Evolutionary conservation across 2,888 invertebrate genomes (phyloP), one percentile per base, ranked within the genome.

Genomic region (Eupeodes luniger): DNA sequence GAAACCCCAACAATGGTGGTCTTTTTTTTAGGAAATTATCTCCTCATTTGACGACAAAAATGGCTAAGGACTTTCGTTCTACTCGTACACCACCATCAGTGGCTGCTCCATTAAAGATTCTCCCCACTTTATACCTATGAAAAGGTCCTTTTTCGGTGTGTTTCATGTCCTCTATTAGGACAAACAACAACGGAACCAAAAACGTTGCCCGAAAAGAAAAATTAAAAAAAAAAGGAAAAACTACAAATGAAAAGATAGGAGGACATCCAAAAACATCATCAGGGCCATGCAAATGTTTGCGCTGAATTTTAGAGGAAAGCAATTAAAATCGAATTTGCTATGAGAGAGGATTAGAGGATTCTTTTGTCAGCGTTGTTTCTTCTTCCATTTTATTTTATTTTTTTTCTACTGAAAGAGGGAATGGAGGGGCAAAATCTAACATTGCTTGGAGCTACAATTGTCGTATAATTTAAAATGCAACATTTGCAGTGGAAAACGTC

Each of bases 281-380:
- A 76, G 66, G 67, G 36, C 69, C 69, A 80, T 67, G 83, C 80
- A 87, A 83, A 87, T 84, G 61, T 84, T 87, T 87, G 83, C 75
- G 12, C 53, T 83, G 75, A 83, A 72, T 80, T 87, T 87, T 40
- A 55, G 78, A 77, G 66, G n/a, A 77, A 77, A 87, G 84, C 87
- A 87, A 87, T 87, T 87, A 84, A 87, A 87, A 80, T 81, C 66
- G 76, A 70, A 87, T 87, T 59, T 69, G 66, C 47, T 59, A 66
- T 75, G 76, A 59, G 81, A 14, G 83, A 16, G 86, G 49, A 70
- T 51, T 57, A 14, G 86, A 16, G 86, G 49, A 70, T 51, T 57
- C 70, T 44, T 49, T 72, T 59, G 40, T 40, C 40, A 40, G 40
- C 9, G 40, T 40, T 40, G 40, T 40, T 5, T 40, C 40, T 40